Conservation (phyloP, 2,888 invertebrate species). For the Penaeus monodon region DNA sequence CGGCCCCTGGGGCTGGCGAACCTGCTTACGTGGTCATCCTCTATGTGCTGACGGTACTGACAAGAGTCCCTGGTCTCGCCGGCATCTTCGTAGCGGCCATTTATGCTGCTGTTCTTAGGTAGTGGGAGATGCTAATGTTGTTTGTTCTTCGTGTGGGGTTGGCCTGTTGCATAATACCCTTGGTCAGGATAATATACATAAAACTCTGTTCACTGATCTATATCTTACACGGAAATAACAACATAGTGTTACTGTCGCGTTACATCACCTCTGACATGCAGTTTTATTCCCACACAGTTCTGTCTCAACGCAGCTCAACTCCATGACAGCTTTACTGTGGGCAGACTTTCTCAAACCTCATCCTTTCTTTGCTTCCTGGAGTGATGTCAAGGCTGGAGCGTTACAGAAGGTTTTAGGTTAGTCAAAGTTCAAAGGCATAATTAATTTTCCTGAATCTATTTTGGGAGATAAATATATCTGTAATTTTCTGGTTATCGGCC, state of each 20-base stretch:
- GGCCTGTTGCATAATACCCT: neutral
- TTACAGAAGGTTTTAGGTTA: conserved; percentile 62
- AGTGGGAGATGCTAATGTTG: neutral
- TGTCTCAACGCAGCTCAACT: conserved; percentile 63
- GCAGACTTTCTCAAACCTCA: conserved; percentile 61
- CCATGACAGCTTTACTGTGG: conserved; percentile 64
- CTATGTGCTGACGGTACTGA: conserved; percentile 51
- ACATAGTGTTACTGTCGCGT: neutral
- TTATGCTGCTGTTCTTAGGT: conserved; percentile 64
- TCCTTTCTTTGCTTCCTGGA: conserved; percentile 36
- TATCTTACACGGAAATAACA: too few relatives aligned
- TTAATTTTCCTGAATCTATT: neutral
- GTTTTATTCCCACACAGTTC: conserved; percentile 38
- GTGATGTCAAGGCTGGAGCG: conserved; percentile 44
- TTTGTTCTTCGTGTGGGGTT: neutral
- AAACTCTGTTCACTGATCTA: too few relatives aligned
- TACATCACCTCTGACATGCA: neutral
- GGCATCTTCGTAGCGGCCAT: conserved; percentile 64
- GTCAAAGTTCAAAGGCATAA: neutral
- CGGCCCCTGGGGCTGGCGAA: neutral
- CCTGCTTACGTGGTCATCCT: conserved; percentile 31
- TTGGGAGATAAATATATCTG: neutral
- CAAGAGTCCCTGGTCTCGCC: conserved; percentile 55
- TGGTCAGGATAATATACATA: too few relatives aligned
- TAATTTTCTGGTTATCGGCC: too few relatives aligned